Evolutionary conservation across 2,888 invertebrate genomes (phyloP), one percentile per base, ranked within the genome.

Genomic region (Apodemia duryi): DNA sequence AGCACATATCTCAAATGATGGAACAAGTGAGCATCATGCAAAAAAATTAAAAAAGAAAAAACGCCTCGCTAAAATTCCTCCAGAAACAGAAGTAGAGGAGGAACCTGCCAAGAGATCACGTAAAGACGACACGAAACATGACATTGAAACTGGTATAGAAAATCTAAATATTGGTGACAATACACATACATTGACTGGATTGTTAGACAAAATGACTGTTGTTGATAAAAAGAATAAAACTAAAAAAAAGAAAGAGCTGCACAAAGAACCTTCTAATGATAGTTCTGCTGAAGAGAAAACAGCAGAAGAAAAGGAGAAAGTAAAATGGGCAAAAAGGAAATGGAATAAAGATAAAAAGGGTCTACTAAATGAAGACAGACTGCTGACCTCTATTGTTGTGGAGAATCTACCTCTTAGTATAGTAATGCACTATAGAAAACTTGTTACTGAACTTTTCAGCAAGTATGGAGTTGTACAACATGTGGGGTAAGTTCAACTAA

Each of bases 181-280:
- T 71, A 73, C 88, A 32, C 84, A 89, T 65, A 84, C 86, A 69
- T 68, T 90, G 13, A 80, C 83, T 32, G 81, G 82, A 67, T 69
- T 91, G 29, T 74, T 91, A 9, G 88, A 88, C 64, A 86, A 87
- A 74, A 89, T 91, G 89, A 75, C 77, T 2, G 88, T 90, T n/a
- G 81, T 80, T 52, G 87, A 86, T 63, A 89, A 84, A 70, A 77
- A 76, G 54, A 85, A 84, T 70, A 84, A 80, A 28, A 54, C 49
- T 41, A 49, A 29, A 2, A 61, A 61, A n/a, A 57, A 41, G 57
- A 54, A 54, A 54, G 57, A 32, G 11, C 60, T 35, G 13, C 60
- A 13, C n/a, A 60, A 60, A 35, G 35, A 29, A 3, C 4, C 13
- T 6, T 6, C 60, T 46, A 61, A 65, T 52, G 51, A n/a, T 10